phyloP scores from a whole-genome alignment of 2,113 vertebrate genomes.

The Mohoua ochrocephala region DNA sequence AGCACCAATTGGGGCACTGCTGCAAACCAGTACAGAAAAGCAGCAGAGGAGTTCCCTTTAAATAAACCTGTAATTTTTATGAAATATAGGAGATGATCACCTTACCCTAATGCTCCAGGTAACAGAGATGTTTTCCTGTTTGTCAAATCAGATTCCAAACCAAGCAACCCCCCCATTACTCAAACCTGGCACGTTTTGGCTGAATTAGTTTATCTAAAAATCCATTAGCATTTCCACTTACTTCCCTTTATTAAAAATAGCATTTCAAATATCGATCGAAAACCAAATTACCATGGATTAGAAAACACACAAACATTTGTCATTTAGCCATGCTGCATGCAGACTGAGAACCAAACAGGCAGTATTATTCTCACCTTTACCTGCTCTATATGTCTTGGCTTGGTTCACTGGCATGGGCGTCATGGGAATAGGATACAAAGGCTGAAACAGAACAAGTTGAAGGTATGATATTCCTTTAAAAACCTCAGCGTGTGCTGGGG shows the following conservation, averaged over 20 bases:
- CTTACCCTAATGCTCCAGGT: background rate
- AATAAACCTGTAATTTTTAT: background rate
- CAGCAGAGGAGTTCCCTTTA: background rate
- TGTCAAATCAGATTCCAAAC: background rate
- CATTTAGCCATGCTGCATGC: conserved; percentile 67
- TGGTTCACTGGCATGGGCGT: conserved; percentile 97
- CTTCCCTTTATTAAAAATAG: background rate
- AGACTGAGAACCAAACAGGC: conserved; percentile 68
- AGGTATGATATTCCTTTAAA: background rate
- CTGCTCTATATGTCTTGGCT: conserved; percentile 99
- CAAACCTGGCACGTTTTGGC: background rate
- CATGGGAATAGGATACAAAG: conserved; percentile 95
- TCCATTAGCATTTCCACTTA: background rate
- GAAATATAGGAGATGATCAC: background rate
- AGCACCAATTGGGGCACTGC: background rate
- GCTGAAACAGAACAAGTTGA: conserved; percentile 72
- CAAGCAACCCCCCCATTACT: background rate
- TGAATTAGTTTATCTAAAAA: background rate
- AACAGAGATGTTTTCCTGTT: background rate
- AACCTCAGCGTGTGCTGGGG: rapidly evolving
- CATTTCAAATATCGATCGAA: background rate
- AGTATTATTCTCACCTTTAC: conserved; percentile 96
- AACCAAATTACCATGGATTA: background rate
- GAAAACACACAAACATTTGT: background rate
- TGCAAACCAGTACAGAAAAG: background rate